phyloP scores from a whole-genome alignment of 2,888 invertebrate species.

The Ceratothoa steindachneri region DNA sequence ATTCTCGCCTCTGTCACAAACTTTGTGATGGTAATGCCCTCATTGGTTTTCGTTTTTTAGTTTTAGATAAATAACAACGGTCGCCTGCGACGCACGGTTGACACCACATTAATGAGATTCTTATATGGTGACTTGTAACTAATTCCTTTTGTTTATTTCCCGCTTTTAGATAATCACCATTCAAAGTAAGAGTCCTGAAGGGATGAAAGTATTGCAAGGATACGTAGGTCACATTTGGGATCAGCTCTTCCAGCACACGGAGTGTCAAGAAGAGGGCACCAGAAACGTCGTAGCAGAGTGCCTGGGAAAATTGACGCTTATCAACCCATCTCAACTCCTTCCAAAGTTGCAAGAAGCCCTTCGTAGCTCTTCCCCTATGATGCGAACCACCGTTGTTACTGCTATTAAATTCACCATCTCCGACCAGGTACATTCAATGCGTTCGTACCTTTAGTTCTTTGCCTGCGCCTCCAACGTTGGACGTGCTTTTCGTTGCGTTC shows the following conservation, averaged over 20 bases:
- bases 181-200: slow-evolving; percentile 69
- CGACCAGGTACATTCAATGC: slow-evolving; percentile 58
- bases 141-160: too few relatives aligned
- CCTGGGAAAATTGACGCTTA: slow-evolving; percentile 86
- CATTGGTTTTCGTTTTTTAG: too few relatives aligned
- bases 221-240: slow-evolving; percentile 69
- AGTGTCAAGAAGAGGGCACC: slow-evolving; percentile 92
- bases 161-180: slow-evolving; percentile 76
- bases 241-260: slow-evolving; percentile 88
- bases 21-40: too few relatives aligned
- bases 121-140: background rate
- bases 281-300: slow-evolving; percentile 98
- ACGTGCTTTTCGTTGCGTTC: background rate
- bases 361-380: slow-evolving; percentile 68
- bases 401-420: slow-evolving; percentile 98
- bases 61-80: too few relatives aligned
- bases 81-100: too few relatives aligned
- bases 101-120: background rate
- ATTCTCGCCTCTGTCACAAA: too few relatives aligned
- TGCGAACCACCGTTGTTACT: slow-evolving; percentile 93
- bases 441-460: too few relatives aligned
- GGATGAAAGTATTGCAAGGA: slow-evolving; percentile 59
- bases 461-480: background rate
- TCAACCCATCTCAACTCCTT: slow-evolving; percentile 81
- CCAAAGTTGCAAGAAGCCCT: slow-evolving; percentile 81